phyloP scores from a whole-genome alignment of 1,140 invertebrate species.

The Heliothis subflexa region DNA sequence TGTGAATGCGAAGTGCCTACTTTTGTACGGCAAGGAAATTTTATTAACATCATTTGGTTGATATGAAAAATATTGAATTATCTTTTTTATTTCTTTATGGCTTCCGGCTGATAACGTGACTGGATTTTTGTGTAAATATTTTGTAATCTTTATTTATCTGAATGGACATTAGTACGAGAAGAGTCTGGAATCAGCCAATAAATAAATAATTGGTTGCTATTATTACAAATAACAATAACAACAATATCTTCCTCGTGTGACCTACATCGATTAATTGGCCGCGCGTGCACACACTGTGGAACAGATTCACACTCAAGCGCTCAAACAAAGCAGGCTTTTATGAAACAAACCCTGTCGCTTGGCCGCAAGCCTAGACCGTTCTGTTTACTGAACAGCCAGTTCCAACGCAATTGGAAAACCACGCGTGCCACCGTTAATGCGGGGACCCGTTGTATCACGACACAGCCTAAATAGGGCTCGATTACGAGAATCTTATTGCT shows the following conservation, averaged over 20 bases:
- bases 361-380: background rate
- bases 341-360: slow-evolving; percentile 8
- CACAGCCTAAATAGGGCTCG: background rate
- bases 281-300: background rate
- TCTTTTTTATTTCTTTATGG: slow-evolving; percentile 27
- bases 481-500: no score
- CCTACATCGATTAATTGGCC: background rate
- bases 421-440: background rate
- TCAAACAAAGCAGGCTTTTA: slow-evolving; percentile 17
- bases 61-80: slow-evolving; percentile 24
- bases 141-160: background rate
- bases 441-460: slow-evolving; percentile 1
- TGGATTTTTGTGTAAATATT: background rate
- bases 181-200: no score
- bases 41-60: slow-evolving; percentile 36
- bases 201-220: no score
- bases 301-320: background rate
- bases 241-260: background rate
- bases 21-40: slow-evolving; percentile 34
- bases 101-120: background rate
- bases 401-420: slow-evolving; percentile 11
- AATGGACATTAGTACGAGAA: no score
- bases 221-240: background rate
- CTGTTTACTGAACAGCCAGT: slow-evolving; percentile 18
- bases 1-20: slow-evolving; percentile 48